These are phyloP conservation scores for Atethmia centrago DNA, from an alignment of 2,888 invertebrate genomes.

Conservation along the genomic window DNA sequence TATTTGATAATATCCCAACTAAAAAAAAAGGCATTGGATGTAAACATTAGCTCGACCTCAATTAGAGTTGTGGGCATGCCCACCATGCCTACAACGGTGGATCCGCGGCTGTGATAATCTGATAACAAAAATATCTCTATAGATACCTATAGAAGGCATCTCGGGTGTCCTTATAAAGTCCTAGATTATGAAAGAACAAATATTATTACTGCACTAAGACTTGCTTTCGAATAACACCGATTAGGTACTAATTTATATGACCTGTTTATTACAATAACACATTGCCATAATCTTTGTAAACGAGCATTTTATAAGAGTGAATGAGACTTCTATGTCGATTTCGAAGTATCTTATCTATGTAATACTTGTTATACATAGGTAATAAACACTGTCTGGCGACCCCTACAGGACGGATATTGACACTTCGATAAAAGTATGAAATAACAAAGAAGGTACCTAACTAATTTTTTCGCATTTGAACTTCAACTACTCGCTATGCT, in stretches of 20 bases:
- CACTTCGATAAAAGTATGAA: neutral
- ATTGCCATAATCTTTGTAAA: neutral
- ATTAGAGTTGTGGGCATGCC: too few species aligned
- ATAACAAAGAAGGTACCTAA: too few species aligned
- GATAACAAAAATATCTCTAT: too few species aligned
- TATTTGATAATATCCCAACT: too few species aligned
- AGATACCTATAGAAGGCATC: too few species aligned
- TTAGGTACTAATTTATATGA: neutral
- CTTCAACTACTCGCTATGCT: too few species aligned
- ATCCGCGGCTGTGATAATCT: too few species aligned
- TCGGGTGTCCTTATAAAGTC: neutral
- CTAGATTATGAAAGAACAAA: neutral
- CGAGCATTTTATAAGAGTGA: neutral
- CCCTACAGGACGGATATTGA: neutral
- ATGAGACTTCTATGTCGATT: neutral
- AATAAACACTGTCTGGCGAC: neutral
- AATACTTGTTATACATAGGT: neutral
- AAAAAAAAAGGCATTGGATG: too few species aligned
- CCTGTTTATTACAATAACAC: conserved; percentile 4
- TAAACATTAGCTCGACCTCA: too few species aligned
- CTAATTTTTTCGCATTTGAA: too few species aligned
- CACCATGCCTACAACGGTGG: too few species aligned
- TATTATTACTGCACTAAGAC: neutral
- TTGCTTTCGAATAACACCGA: conserved; percentile 7
- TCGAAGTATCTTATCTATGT: neutral